Evolutionary conservation across 2,888 invertebrate genomes (phyloP).

Genomic region (Drosophila macrothrix): DNA sequence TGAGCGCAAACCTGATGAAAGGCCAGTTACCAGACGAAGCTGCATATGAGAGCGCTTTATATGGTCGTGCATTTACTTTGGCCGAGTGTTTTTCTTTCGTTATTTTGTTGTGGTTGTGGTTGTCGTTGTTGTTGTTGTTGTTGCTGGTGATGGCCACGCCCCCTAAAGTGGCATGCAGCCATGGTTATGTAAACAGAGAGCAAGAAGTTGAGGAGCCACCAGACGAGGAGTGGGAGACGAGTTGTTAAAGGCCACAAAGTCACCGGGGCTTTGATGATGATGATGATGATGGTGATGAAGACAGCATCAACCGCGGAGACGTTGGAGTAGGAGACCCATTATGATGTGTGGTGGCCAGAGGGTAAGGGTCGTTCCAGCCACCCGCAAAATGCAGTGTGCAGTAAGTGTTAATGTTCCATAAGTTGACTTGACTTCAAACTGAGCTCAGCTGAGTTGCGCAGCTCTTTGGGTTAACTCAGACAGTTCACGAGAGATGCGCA

Average conservation of each 20-base stretch:
- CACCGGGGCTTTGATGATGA: constrained; percentile 56
- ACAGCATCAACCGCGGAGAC: constrained; percentile 11
- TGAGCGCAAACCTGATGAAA: constrained; percentile 63
- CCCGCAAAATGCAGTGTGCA: constrained; percentile 43
- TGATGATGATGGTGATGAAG: constrained; percentile 23
- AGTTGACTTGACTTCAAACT: constrained; percentile 47
- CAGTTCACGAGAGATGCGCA: not conserved
- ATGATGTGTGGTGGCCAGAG: constrained; percentile 52
- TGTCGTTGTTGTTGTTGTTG: constrained; percentile 1
- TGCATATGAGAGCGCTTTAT: constrained; percentile 53
- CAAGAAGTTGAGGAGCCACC: constrained; percentile 25
- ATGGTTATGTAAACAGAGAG: constrained; percentile 68
- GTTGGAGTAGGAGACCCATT: constrained; percentile 27
- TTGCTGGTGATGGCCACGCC: constrained; percentile 54
- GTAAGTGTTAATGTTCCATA: constrained; percentile 74
- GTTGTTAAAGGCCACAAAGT: constrained; percentile 66
- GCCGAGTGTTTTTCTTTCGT: constrained; percentile 46
- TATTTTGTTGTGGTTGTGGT: constrained; percentile 10
- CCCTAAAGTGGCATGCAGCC: constrained; percentile 70
- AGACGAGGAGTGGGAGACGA: constrained; percentile 25
- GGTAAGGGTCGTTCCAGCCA: constrained; percentile 58
- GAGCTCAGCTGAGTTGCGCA: constrained; percentile 27
- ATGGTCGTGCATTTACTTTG: constrained; percentile 73
- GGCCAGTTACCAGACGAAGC: constrained; percentile 46
- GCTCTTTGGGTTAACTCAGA: constrained; percentile 45